Evolutionary conservation across 1,140 invertebrate genomes (phyloP), one percentile per base, ranked within the genome.

Genomic region (Megalopta genalis): DNA sequence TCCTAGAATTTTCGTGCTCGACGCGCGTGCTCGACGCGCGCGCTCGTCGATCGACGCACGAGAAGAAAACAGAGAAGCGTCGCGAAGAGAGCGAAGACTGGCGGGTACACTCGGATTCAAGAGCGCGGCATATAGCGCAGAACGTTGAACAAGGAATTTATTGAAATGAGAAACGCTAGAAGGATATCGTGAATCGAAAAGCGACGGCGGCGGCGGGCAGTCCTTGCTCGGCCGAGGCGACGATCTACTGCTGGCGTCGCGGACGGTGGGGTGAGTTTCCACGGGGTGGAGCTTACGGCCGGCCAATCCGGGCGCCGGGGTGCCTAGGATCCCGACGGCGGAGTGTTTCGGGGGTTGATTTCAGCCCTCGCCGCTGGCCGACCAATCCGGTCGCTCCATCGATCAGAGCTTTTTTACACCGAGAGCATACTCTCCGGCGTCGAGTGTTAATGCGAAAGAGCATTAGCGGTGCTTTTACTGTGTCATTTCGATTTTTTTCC

Each of bases 361-460:
- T 86, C 85, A 65, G 83, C 84, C 85, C 87, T 85, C 79, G 80
- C 62, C 74, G 49, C 39, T 21, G 25, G n/a, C 52, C 79, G 71
- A 76, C 91, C 92, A 92, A 91, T 92, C 88, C 60, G 57, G 3
- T 71, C 63, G 90, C 88, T 90, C 74, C 88, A 92, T 92, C 90
- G 91, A 91, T 92, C 90, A 92, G 88, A 62, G 32, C 71, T 86
- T 88, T n/a, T 87, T 90, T 87, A 84, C 85, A 83, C 86, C 81
- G 72, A 87, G 83, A 82, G 87, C 87, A 86, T 88, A 89, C 91
- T 92, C 91, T 90, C n/a, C n/a, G n/a, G 89, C 87, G 87, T 89
- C 87, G 90, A 92, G 92, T 91, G 91, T 90, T 92, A 91, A 92
- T 91, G 90, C 84, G 90, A 90, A 90, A 90, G 88, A 80, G 88